Conservation (phyloP, 2,797 vertebrate species). For the Acestrorhynchus altus region DNA sequence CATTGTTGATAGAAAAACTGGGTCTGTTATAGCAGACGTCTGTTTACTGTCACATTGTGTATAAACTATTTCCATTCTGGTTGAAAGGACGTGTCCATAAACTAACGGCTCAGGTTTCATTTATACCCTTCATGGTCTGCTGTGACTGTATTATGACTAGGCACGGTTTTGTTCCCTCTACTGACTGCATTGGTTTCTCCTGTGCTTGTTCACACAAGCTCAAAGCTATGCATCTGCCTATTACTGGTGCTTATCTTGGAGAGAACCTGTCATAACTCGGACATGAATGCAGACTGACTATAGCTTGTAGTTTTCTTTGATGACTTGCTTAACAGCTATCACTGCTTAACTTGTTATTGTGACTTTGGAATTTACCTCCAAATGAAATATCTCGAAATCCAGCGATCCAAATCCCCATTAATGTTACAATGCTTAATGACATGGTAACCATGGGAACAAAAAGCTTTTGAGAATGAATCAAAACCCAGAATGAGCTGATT, state of each 20-base stretch:
- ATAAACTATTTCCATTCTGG: slow-evolving; percentile 14
- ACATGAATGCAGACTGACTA: slow-evolving; percentile 21
- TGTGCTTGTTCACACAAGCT: slow-evolving; percentile 47
- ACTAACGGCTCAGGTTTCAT: slow-evolving; percentile 20
- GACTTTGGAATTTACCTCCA: background rate
- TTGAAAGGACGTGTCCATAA: slow-evolving; percentile 17
- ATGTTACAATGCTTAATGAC: slow-evolving; percentile 30
- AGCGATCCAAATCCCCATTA: slow-evolving; percentile 25
- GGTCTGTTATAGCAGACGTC: slow-evolving; percentile 9
- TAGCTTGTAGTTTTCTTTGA: slow-evolving; percentile 25
- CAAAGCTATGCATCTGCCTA: slow-evolving; percentile 34
- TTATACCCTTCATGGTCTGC: slow-evolving; percentile 24
- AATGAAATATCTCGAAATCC: background rate
- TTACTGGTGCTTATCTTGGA: slow-evolving; percentile 40
- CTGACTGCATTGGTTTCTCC: slow-evolving; percentile 18
- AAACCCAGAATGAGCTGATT: no score
- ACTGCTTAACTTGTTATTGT: slow-evolving; percentile 10
- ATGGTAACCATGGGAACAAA: slow-evolving; percentile 17
- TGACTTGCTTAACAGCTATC: slow-evolving; percentile 9
- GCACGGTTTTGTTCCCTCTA: slow-evolving; percentile 20
- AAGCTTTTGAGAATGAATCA: slow-evolving; percentile 18
- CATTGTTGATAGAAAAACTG: slow-evolving; percentile 29
- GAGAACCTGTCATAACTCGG: slow-evolving; percentile 41
- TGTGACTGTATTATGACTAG: slow-evolving; percentile 48
- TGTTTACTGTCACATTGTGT: slow-evolving; percentile 19